These are phyloP conservation scores for Epizoanthus fatuus DNA, from an alignment of 92 coral and sea anemone genomes.

Conservation along the genomic window DNA sequence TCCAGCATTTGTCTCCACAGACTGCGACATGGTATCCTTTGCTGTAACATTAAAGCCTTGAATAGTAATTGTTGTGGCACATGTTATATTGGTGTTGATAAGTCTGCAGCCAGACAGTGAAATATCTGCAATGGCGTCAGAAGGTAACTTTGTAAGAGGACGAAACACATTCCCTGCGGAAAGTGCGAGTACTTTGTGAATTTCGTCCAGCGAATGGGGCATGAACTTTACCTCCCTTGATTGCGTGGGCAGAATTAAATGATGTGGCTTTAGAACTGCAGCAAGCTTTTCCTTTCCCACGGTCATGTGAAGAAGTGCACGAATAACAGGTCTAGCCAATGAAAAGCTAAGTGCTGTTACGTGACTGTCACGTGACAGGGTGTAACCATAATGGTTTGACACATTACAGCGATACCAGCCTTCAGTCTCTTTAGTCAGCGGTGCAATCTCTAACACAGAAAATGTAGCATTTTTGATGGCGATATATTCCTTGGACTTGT, in stretches of 20 bases:
- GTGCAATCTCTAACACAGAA: slow-evolving; percentile 57
- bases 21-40: slow-evolving; percentile 31
- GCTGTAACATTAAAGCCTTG: slow-evolving; percentile 63
- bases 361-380: slow-evolving; percentile 58
- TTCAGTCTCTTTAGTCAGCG: slow-evolving; percentile 33
- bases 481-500: slow-evolving; percentile 19
- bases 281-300: slow-evolving; percentile 13
- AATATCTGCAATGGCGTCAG: slow-evolving; percentile 43
- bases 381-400: slow-evolving; percentile 73
- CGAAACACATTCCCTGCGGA: slow-evolving; percentile 29
- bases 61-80: slow-evolving; percentile 58
- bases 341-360: slow-evolving; percentile 65
- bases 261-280: not conserved
- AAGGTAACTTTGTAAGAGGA: slow-evolving; percentile 52
- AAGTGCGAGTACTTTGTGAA: not conserved
- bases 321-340: slow-evolving; percentile 64
- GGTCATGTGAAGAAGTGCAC: slow-evolving; percentile 17
- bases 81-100: slow-evolving; percentile 24
- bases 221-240: not conserved
- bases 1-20: slow-evolving; percentile 55
- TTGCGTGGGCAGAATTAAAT: not conserved
- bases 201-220: not conserved
- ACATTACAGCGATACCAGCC: slow-evolving; percentile 82
- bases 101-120: slow-evolving; percentile 27
- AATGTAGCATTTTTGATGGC: slow-evolving; percentile 49